Evolutionary conservation across 2,888 invertebrate species (phyloP), one percentile per base, ranked within the genome.

Genomic region (Drosophila anceps): DNA sequence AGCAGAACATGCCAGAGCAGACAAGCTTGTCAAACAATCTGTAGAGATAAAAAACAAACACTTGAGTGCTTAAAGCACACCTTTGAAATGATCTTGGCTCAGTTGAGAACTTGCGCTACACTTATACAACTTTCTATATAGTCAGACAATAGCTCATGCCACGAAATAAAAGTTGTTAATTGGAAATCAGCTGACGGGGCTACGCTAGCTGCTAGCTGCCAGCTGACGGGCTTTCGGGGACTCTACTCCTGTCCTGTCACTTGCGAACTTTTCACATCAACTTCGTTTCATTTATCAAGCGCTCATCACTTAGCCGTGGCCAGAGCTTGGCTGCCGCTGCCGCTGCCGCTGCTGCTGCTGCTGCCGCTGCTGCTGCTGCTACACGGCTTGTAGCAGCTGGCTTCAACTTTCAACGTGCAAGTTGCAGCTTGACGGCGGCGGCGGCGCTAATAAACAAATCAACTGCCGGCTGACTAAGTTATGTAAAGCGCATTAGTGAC

Each of bases 401-500:
- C 55, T 58, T 35, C 60, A 61, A 66, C 65, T 79, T 53, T 54
- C 35, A 44, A 51, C 70, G 51, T 60, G 58, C 31, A 53, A 51
- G 60, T 43, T 55, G 63, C 63, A 15, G 37, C 53, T 58, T 60
- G 39, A 50, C 41, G 15, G 31, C 39, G 39, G 33, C 20, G 18
- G 53, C 24, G 44, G 59, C 54, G 66, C 64, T 67, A 65, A 76
- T 80, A 72, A 76, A 73, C 82, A 73, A 84, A 79, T 82, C 74
- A 69, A 75, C 84, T 71, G 54, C 59, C 60, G 69, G 48, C 50
- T 50, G 69, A 54, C 79, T 71, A 78, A 78, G 76, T 79, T 82
- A 69, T 70, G 86, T 74, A 81, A 82, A 82, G 73, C 65, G 79
- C 71, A 70, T 82, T 81, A 84, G 79, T 68, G 63, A 44, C 24